These are phyloP conservation scores for Macrosoma leucophasiata DNA, from an alignment of 2,888 invertebrate species.

Conservation along the genomic window DNA sequence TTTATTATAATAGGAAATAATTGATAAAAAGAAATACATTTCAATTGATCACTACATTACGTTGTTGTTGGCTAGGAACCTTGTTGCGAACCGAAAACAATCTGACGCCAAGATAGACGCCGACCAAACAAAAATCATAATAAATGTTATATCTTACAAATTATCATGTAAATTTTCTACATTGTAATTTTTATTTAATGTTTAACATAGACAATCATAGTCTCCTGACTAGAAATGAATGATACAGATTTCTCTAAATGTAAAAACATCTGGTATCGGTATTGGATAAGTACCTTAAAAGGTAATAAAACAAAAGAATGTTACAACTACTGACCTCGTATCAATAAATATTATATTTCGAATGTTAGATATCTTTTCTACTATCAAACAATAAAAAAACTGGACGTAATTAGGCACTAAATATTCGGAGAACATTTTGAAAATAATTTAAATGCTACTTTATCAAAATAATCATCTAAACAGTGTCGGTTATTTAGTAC, in stretches of 20 bases:
- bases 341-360: constrained; percentile 67
- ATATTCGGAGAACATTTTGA: constrained; percentile 51
- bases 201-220: constrained; percentile 64
- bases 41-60: too few relatives aligned
- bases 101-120: too few relatives aligned
- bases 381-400: constrained; percentile 60
- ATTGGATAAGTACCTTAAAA: constrained; percentile 42
- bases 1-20: too few relatives aligned
- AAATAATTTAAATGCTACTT: constrained; percentile 65
- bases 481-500: constrained; percentile 55
- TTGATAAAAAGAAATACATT: too few relatives aligned
- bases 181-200: constrained; percentile 21
- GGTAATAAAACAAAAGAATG: constrained; percentile 46
- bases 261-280: constrained; percentile 48
- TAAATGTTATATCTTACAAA: too few relatives aligned
- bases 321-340: constrained; percentile 68
- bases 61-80: too few relatives aligned
- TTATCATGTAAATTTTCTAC: constrained; percentile 21
- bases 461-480: constrained; percentile 60
- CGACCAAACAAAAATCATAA: too few relatives aligned
- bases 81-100: too few relatives aligned
- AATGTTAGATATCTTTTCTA: constrained; percentile 54
- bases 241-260: constrained; percentile 51
- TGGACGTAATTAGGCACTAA: constrained; percentile 69
- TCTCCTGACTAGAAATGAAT: constrained; percentile 70